A percentile compares a stretch with the other conserved stretches of the same genome.
phyloP scores from a whole-genome alignment of 2,113 vertebrate genomes.

The Gasterosteus aculeatus region DNA sequence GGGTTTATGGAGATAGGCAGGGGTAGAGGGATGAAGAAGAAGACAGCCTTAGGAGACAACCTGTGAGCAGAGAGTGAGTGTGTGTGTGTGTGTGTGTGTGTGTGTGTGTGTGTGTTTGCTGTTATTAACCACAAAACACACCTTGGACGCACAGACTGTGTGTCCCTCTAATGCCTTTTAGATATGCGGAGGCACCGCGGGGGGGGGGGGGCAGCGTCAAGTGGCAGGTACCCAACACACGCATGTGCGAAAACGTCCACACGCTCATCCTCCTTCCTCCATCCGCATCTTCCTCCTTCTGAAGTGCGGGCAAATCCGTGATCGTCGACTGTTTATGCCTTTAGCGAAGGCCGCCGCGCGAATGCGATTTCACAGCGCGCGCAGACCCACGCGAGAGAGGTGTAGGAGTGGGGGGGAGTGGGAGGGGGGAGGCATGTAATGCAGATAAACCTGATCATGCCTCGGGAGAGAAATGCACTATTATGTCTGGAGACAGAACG shows the following conservation, averaged over 20 bases:
- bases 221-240: slow-evolving; percentile 52
- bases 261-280: slow-evolving; percentile 61
- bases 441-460: slow-evolving; percentile 48
- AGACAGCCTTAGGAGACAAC: slow-evolving; percentile 12
- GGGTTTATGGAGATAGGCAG: slow-evolving; percentile 13
- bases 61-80: neutral
- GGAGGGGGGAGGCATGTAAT: neutral
- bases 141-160: slow-evolving; percentile 4
- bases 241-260: slow-evolving; percentile 47
- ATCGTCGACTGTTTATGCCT: slow-evolving; percentile 71
- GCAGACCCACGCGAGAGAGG: slow-evolving; percentile 22
- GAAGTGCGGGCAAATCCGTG: slow-evolving; percentile 72
- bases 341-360: slow-evolving; percentile 50
- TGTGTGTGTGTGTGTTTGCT: slow-evolving; percentile 5
- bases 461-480: slow-evolving; percentile 12
- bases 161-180: slow-evolving; percentile 61
- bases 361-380: slow-evolving; percentile 51
- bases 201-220: slow-evolving; percentile 61
- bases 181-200: slow-evolving; percentile 65
- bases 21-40: slow-evolving; percentile 45
- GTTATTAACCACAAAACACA: slow-evolving; percentile 16
- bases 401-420: neutral
- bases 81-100: neutral
- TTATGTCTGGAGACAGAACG: slow-evolving; percentile 34
- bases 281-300: slow-evolving; percentile 57